phyloP scores from a whole-genome alignment of 2,113 vertebrate genomes.

The Monopterus albus region DNA sequence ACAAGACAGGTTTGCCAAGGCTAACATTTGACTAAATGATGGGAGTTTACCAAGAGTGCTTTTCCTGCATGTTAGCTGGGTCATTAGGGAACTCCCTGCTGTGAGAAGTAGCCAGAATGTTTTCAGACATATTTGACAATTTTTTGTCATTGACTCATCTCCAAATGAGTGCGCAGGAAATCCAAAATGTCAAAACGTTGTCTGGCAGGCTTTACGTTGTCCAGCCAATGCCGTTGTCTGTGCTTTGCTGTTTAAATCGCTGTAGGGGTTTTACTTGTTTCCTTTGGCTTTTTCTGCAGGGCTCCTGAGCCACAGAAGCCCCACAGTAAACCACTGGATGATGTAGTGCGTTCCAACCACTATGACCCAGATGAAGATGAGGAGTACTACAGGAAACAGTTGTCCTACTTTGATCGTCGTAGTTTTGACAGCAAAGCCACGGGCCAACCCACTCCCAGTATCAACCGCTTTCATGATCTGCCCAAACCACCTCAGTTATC shows the following conservation, averaged over 20 bases:
- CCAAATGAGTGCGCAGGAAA: background rate
- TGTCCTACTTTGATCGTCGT: slow-evolving; percentile 95
- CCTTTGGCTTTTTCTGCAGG: slow-evolving; percentile 71
- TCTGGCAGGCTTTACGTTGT: background rate
- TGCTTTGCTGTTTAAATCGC: background rate
- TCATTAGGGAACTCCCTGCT: background rate
- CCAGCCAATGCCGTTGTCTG: background rate
- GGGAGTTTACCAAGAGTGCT: too few relatives aligned
- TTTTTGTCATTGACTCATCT: background rate
- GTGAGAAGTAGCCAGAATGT: background rate
- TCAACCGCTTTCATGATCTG: slow-evolving; percentile 88
- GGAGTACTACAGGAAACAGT: slow-evolving; percentile 96
- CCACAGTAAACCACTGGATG: slow-evolving; percentile 89
- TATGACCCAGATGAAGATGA: slow-evolving; percentile 96
- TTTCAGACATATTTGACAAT: background rate
- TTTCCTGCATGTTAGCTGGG: background rate
- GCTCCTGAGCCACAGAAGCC: slow-evolving; percentile 95
- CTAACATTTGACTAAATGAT: background rate
- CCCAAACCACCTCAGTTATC: slow-evolving; percentile 87
- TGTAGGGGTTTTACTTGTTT: slow-evolving; percentile 10
- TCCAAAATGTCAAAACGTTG: background rate
- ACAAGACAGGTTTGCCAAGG: background rate
- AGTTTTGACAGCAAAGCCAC: slow-evolving; percentile 92
- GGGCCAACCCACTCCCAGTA: slow-evolving; percentile 79
- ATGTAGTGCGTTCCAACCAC: slow-evolving; percentile 90